Evolutionary conservation across 2,797 vertebrate genomes (phyloP), one percentile per base, ranked within the genome.

Genomic region (Hipposideros larvatus): DNA sequence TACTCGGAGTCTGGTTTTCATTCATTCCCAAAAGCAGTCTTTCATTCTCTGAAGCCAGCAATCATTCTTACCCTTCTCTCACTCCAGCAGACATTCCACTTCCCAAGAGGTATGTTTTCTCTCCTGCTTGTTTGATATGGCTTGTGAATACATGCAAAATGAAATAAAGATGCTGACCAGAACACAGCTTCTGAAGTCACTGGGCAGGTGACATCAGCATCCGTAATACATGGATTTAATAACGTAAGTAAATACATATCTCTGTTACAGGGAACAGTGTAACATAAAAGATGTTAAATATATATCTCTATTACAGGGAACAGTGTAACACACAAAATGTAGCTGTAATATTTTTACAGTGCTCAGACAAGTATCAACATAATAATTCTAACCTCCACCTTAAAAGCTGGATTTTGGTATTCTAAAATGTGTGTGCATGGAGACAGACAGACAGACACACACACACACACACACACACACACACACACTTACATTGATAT

Each of bases 21-120:
- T 21, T 46, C 71, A 70, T 59, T 71, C 82, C 85, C 59, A n/a
- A 91, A 74, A 82, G 63, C 75, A n/a, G 53, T 70, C 80, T 92
- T 63, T 93, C 77, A 4, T 79, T 84, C 55, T 51, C 63, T 48
- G 55, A 57, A 65, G 68, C 61, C 21, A 79, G 89, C 51, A 71
- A 31, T 84, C 90, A 87, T 59, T 43, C 88, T 90, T 73, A 73
- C 46, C 43, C 41, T 37, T 48, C 43, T 90, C 71, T 68, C 88
- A 80, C 11, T 22, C 37, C 57, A 86, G 41, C 26, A 77, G 79
- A 92, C 84, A 91, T 21, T 34, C 8, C 70, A 41, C 48, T 91
- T 66, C 83, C 66, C 75, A 63, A 84, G 41, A 96, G 79, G 24
- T 34, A 21, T 24, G 13, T 89, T 83, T 84, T 73, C 34, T 75